Evolutionary conservation across 2,113 vertebrate species (phyloP), one percentile per base, ranked within the genome.

Genomic region (Bombycilla garrulus): DNA sequence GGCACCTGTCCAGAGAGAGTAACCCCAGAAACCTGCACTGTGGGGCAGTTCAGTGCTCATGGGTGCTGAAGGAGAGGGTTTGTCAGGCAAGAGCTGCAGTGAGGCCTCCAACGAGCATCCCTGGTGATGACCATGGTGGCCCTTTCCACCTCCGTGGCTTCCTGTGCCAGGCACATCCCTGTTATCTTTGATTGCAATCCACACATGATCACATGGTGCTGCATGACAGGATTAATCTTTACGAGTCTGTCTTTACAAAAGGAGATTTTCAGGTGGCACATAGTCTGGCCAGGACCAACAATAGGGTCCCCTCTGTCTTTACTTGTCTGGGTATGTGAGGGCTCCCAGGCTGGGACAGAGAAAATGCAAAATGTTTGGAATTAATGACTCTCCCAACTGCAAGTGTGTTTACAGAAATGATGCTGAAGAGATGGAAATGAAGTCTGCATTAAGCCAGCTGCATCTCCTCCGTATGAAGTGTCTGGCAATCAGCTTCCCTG

Each of bases 41-140:
- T 28, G n/a, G 28, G 5, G 26, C 3, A 2, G 36, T 14, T 76
- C 70, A 57, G 65, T 4, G 20, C 35, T 45, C 0, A 0, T 10
- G 2, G 6, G 24, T 23, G n/a, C 24, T 33, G 6, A 79, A 60
- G 53, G 21, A 87, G 28, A 57, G 25, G 17, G 2, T 18, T 31
- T 60, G 8, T 12, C 17, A 53, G 42, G 48, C 16, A 53, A 48
- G 50, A 57, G 7, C 70, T 82, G 70, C 21, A 47, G 21, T 4
- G 21, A 67, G 17, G 8, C 14, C 67, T 57, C 50, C 38, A 61
- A 3, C 0, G 0, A 5, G n/a, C 54, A 54, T 13, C 54, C 54
- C 47, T 40, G 40, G 38, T 40, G n/a, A 40, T 24, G 38, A 67
- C n/a, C n/a, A 89, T 0, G 0, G 51, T 7, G 33, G 35, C 35